A percentile compares a stretch with the other conserved stretches of the same genome.
phyloP scores from a whole-genome alignment of 2,888 invertebrate species.

The Octonoba sinensis region DNA sequence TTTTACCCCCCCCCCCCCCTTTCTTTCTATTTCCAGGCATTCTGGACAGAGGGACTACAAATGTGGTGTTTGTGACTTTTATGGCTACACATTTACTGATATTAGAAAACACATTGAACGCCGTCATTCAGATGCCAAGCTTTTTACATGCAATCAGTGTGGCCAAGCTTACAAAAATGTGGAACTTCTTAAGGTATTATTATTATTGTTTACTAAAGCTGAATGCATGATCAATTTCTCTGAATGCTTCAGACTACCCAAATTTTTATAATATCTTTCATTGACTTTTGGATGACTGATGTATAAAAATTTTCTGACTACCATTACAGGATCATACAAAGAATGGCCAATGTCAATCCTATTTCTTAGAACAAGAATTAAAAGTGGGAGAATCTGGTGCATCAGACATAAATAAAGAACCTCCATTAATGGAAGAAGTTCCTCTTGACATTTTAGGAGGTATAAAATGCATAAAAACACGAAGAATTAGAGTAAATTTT shows the following conservation, averaged over 20 bases:
- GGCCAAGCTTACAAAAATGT: constrained; percentile 69
- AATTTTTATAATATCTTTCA: not conserved
- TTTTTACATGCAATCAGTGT: constrained; percentile 70
- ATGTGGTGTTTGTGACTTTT: constrained; percentile 72
- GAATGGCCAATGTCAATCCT: constrained; percentile 69
- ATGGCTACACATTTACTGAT: constrained; percentile 73
- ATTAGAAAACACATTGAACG: constrained; percentile 73
- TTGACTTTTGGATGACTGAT: too few relatives aligned
- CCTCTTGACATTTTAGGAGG: constrained; percentile 39
- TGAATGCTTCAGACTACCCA: too few relatives aligned
- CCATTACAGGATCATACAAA: constrained; percentile 68
- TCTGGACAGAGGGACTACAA: constrained; percentile 72
- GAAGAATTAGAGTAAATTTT: too few relatives aligned
- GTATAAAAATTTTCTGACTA: not conserved
- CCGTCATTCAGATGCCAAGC: constrained; percentile 70
- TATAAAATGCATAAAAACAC: not conserved
- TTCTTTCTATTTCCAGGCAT: constrained; percentile 68
- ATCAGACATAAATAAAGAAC: not conserved
- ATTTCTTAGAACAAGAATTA: constrained; percentile 69
- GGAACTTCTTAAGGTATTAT: constrained; percentile 67
- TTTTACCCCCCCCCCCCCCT: too few relatives aligned
- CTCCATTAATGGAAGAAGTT: constrained; percentile 14
- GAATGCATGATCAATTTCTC: too few relatives aligned
- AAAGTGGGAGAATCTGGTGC: constrained; percentile 3
- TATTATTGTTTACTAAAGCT: not conserved